Base-by-base conservation (phyloP, 2,797 vertebrate species). In the Takifugu rubripes region DNA sequence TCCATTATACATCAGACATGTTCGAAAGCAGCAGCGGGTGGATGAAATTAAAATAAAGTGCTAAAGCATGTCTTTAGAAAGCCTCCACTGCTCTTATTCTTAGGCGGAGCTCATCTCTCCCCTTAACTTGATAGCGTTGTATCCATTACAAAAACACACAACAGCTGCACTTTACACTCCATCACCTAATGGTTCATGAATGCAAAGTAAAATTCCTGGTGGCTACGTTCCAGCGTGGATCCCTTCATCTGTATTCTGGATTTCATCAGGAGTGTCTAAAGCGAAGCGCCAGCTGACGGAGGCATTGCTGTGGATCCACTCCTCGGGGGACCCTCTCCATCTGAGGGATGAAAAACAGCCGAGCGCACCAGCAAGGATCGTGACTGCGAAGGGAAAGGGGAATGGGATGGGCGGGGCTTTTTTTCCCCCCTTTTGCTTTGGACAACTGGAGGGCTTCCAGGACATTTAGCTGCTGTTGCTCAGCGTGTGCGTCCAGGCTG, bases 221-320 rank as follows among this genome's bases (percentile, higher is more conserved):
- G 11, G 59, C 63, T 52, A 67, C 70, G 52, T 64, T 56, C 54
- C 59, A 48, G 42, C 27, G 61, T 33, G 51, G 52, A 55, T 70
- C 7, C 8, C 59, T 72, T 81, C 63, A 69, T 78, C 64, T 80
- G 68, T 73, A 77, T 80, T 73, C 72, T 67, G 60, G 83, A 73
- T 78, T 72, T 68, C 68, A 84, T 89, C 76, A 79, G 75, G 64
- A 73, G 69, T 25, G 68, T 55, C 71, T 77, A 72, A 83, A 83
- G 83, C 75, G 85, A 89, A 85, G 87, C 80, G 70, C 72, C 80
- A 79, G 75, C 78, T 85, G 82, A 84, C 83, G 79, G 83, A 70
- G 79, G 69, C 84, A 52, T 78, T 80, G 74, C 83, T 80, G 80
- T 79, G 82, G 82, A 81, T 74, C 69, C 58, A 69, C 81, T 87